Conservation (phyloP, 2,797 vertebrate genomes). For the Phrynocephalus vlangalii region DNA sequence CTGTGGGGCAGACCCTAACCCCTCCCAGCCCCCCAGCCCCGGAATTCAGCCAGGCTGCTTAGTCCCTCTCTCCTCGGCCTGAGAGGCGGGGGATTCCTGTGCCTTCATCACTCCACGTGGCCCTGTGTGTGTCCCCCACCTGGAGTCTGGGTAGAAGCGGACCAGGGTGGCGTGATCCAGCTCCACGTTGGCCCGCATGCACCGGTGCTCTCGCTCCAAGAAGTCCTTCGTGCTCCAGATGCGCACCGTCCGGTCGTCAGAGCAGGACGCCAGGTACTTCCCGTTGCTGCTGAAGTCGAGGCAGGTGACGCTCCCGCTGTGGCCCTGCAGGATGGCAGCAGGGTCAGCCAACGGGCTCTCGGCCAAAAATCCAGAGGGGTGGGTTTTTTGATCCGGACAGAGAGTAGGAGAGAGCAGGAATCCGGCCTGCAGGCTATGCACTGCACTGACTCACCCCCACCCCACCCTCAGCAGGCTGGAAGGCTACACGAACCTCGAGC, state of each 20-base stretch:
- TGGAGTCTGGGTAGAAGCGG: slow-evolving; percentile 92
- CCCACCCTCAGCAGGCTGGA: too few species aligned
- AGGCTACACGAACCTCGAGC: too few species aligned
- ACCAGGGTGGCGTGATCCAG: slow-evolving; percentile 91
- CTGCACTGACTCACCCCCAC: too few species aligned
- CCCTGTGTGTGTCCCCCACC: slow-evolving; percentile 76
- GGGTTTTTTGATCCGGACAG: not conserved
- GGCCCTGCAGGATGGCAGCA: slow-evolving; percentile 78
- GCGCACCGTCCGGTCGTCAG: slow-evolving; percentile 91
- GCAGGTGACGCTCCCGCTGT: slow-evolving; percentile 88
- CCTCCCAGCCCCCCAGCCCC: not conserved
- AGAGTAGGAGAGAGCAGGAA: not conserved
- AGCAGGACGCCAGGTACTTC: slow-evolving; percentile 92
- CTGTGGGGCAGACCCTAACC: too few species aligned
- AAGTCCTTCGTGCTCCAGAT: slow-evolving; percentile 98
- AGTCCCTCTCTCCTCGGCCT: too few species aligned
- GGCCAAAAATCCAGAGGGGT: not conserved
- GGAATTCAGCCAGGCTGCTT: not conserved
- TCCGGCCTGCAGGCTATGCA: too few species aligned
- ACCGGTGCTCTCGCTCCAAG: slow-evolving; percentile 88
- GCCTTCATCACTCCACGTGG: not conserved
- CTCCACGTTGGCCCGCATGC: slow-evolving; percentile 89
- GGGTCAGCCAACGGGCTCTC: accelerated
- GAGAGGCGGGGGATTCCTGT: not conserved
- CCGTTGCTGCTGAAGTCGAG: slow-evolving; percentile 95